These are phyloP conservation scores for Loris lydekkerianus DNA, from an alignment of 2,797 vertebrate genomes.

Conservation along the genomic window DNA sequence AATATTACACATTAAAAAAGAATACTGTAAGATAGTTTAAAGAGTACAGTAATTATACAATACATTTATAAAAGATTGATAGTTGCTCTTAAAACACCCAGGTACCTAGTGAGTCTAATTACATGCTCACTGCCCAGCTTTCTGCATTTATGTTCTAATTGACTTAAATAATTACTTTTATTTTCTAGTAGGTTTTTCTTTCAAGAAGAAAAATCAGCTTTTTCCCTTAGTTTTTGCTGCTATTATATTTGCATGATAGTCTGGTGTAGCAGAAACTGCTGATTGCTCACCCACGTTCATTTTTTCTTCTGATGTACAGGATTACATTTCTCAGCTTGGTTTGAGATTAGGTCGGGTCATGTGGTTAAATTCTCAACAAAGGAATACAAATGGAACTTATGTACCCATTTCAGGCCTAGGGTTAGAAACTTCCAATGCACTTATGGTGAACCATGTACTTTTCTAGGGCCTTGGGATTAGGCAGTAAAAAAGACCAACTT, in stretches of 20 bases:
- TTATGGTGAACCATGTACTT: background rate
- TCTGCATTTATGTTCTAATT: background rate
- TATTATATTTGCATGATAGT: background rate
- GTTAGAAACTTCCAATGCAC: background rate
- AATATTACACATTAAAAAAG: background rate
- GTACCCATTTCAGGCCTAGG: background rate
- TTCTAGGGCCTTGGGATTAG: background rate
- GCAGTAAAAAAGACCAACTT: background rate
- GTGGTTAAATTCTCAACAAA: slow-evolving; percentile 16
- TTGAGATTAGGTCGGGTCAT: background rate
- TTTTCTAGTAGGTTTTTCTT: slow-evolving; percentile 23
- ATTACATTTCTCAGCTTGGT: background rate
- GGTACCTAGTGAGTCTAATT: background rate
- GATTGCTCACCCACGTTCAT: background rate
- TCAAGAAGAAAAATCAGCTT: slow-evolving; percentile 1
- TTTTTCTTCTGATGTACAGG: background rate
- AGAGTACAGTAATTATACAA: background rate
- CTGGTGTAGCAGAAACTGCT: background rate
- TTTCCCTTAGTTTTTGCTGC: background rate
- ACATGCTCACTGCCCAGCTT: background rate
- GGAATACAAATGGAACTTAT: background rate
- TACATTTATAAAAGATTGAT: background rate
- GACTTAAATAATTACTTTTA: background rate
- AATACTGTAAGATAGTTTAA: slow-evolving; percentile 40
- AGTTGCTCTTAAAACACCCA: background rate